phyloP scores from a whole-genome alignment of 1,140 invertebrate genomes.

The Trachelipus rathkii region DNA sequence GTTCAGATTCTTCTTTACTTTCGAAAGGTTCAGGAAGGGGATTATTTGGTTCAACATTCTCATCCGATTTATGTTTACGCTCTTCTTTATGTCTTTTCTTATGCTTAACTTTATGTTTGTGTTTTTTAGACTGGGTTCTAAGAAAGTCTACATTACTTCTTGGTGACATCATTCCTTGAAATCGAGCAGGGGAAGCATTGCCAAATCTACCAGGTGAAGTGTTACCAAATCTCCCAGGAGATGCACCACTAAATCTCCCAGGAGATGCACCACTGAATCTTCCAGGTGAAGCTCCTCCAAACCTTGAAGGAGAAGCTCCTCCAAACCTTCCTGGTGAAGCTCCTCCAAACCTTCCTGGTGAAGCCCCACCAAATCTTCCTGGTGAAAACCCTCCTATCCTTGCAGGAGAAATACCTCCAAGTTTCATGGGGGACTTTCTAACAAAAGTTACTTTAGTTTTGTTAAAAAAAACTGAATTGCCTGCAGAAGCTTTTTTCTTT shows the following conservation, averaged over 20 bases:
- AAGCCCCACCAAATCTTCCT: too few relatives aligned
- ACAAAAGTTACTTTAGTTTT: constrained; percentile 41
- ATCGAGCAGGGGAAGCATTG: too few relatives aligned
- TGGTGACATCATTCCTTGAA: not conserved
- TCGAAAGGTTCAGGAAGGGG: constrained; percentile 16
- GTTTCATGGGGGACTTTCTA: constrained; percentile 40
- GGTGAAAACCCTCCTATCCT: too few relatives aligned
- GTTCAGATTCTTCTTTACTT: constrained; percentile 22
- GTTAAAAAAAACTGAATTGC: constrained; percentile 50
- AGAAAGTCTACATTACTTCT: constrained; percentile 14
- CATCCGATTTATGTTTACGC: constrained; percentile 30
- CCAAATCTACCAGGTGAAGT: too few relatives aligned
- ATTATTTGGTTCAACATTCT: constrained; percentile 24
- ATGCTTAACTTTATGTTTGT: constrained; percentile 70
- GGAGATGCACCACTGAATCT: too few relatives aligned
- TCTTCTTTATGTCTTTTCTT: constrained; percentile 45
- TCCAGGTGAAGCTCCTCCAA: too few relatives aligned
- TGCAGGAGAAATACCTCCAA: too few relatives aligned
- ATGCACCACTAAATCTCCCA: too few relatives aligned
- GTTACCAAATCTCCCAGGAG: too few relatives aligned
- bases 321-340: too few relatives aligned
- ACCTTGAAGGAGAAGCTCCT: too few relatives aligned
- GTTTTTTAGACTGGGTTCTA: constrained; percentile 51
- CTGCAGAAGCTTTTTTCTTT: constrained; percentile 55
- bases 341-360: too few relatives aligned